These are phyloP conservation scores for Epinephelus awoara DNA, from an alignment of 2,797 vertebrate genomes.

Conservation along the genomic window DNA sequence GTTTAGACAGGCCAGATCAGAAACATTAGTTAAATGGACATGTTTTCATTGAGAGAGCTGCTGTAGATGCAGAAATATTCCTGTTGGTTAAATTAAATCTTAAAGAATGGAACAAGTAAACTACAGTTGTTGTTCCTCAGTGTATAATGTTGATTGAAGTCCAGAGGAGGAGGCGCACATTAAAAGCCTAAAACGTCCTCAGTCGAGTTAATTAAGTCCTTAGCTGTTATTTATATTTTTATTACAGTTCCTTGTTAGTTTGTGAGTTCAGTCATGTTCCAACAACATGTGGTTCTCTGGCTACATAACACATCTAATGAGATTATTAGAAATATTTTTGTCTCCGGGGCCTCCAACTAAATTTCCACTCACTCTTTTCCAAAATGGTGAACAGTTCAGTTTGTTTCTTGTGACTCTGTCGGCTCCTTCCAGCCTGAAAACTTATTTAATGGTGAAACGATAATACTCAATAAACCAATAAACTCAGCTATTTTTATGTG, in stretches of 20 bases:
- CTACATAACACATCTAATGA: neutral
- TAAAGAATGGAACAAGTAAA: neutral
- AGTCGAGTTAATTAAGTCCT: neutral
- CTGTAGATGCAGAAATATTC: slow-evolving; percentile 31
- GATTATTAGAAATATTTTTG: neutral
- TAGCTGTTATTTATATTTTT: neutral
- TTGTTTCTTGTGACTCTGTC: neutral
- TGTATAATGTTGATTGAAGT: neutral
- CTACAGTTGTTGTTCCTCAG: neutral
- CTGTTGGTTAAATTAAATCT: neutral
- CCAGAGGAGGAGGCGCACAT: neutral
- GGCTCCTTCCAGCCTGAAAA: neutral
- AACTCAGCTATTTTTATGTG: no score
- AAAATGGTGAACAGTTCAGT: neutral
- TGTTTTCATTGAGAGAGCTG: slow-evolving; percentile 11
- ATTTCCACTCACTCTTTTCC: neutral
- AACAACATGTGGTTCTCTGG: slow-evolving; percentile 13
- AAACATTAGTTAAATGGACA: slow-evolving; percentile 16
- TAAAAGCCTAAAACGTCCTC: neutral
- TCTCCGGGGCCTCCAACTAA: neutral
- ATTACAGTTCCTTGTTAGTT: neutral
- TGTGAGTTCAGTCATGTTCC: neutral
- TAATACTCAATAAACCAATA: no score
- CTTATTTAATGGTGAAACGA: neutral
- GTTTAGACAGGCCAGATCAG: slow-evolving; percentile 10